These are phyloP conservation scores for Caerostris extrusa DNA, from an alignment of 1,140 invertebrate genomes.

Conservation along the genomic window DNA sequence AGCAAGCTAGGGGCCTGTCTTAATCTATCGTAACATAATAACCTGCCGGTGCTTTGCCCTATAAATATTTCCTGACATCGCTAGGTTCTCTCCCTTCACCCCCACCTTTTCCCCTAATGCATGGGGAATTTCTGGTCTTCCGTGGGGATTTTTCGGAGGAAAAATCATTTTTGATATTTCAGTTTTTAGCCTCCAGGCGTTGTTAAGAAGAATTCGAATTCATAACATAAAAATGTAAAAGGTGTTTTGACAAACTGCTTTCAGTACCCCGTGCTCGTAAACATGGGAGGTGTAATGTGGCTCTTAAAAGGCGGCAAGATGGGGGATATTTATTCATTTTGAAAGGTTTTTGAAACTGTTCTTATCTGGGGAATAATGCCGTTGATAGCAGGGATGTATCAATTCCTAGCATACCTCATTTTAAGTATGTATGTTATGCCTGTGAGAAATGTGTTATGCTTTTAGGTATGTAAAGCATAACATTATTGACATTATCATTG, in stretches of 20 bases:
- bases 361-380: background rate
- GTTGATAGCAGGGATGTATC: too few relatives aligned
- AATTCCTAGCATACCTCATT: too few relatives aligned
- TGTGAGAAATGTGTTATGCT: too few relatives aligned
- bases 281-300: background rate
- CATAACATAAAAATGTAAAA: background rate
- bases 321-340: background rate
- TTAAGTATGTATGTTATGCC: too few relatives aligned
- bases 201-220: slow-evolving; percentile 17
- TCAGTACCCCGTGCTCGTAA: background rate
- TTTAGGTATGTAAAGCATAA: too few relatives aligned
- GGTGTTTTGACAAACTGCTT: slow-evolving; percentile 6
- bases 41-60: slow-evolving; percentile 61
- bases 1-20: slow-evolving; percentile 53
- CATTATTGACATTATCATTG: too few relatives aligned
- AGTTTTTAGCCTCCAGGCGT: background rate
- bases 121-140: slow-evolving; percentile 45
- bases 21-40: slow-evolving; percentile 76
- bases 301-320: background rate
- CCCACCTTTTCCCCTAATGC: background rate
- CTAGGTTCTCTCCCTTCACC: background rate
- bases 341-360: background rate
- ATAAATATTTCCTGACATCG: slow-evolving; percentile 74
- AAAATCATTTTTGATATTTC: background rate
- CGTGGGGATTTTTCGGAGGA: slow-evolving; percentile 29